Evolutionary conservation across 1,140 invertebrate genomes (phyloP).

Genomic region (Drosophila melanogaster): Release_6_plus_ISO1_MT NC_004354.4:1061001-1061500

Average conservation of each 20-base stretch:
- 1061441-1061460: not conserved
- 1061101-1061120: constrained; percentile 15
- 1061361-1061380: not conserved
- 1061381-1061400: not conserved
- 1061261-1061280: constrained; percentile 66
- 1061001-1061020: not conserved
- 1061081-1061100: constrained; percentile 20
- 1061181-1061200: not conserved
- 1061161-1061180: too few relatives aligned
- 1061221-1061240: constrained; percentile 3
- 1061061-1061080: not conserved
- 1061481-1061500: too few relatives aligned
- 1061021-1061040: not conserved
- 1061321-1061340: not conserved
- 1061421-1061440: constrained; percentile 1
- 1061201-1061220: constrained; percentile 18
- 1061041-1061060: constrained; percentile 3
- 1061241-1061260: constrained; percentile 20
- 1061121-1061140: constrained; percentile 43
- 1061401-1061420: constrained; percentile 2
- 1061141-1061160: constrained; percentile 3
- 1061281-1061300: constrained; percentile 20
- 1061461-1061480: not conserved
- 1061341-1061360: not conserved
- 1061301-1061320: not conserved